These are phyloP conservation scores for Gyps fulvus DNA, from an alignment of 2,113 vertebrate genomes.

Conservation along the genomic window DNA sequence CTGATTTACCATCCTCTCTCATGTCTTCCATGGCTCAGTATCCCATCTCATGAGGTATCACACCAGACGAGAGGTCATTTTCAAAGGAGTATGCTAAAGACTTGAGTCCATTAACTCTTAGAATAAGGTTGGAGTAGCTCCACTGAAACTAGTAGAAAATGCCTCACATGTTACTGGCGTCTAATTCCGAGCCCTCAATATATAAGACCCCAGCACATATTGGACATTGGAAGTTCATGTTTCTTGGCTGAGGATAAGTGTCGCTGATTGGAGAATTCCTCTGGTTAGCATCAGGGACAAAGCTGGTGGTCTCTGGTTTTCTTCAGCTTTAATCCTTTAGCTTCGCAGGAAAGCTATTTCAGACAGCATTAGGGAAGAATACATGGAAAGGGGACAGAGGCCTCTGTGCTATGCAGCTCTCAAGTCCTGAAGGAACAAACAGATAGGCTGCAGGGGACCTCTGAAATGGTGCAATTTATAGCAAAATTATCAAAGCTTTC, in stretches of 20 bases:
- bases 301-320: conserved; percentile 30
- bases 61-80: neutral
- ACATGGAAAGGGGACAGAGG: neutral
- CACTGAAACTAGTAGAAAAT: neutral
- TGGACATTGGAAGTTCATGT: neutral
- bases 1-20: neutral
- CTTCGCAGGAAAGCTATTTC: neutral
- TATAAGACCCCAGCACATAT: neutral
- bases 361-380: neutral
- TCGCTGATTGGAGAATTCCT: neutral
- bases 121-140: neutral
- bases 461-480: neutral
- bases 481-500: neutral
- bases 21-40: neutral
- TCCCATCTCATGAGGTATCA: neutral
- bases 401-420: neutral
- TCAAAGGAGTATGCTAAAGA: neutral
- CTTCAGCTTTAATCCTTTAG: conserved; percentile 29
- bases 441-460: neutral
- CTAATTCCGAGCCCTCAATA: neutral
- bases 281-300: conserved; percentile 10
- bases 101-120: neutral
- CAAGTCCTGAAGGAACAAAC: neutral
- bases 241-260: neutral
- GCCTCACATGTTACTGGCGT: neutral